Evolutionary conservation across 2,797 vertebrate genomes (phyloP).

Genomic region (Scolopax bukidnonensis): DNA sequence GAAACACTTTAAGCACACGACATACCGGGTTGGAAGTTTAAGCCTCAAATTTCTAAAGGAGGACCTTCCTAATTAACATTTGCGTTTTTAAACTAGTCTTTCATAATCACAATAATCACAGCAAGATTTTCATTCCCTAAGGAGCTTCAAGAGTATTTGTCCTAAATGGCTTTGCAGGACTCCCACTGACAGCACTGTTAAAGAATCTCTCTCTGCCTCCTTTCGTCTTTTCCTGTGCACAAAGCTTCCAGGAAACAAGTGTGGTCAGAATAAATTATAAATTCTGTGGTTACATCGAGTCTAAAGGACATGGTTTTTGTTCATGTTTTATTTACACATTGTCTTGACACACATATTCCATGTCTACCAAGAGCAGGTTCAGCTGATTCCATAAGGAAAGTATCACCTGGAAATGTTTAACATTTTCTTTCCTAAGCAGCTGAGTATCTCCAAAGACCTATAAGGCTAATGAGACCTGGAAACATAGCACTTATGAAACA

Average conservation of each 20-base stretch:
- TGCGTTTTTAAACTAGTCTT: constrained; percentile 27
- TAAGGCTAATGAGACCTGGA: neutral
- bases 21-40: neutral
- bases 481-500: neutral
- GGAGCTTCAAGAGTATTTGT: constrained; percentile 37
- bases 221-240: constrained; percentile 5
- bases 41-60: constrained; percentile 2
- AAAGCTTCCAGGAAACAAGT: constrained; percentile 30
- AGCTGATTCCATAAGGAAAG: neutral
- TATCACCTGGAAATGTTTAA: neutral
- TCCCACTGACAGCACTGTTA: constrained; percentile 4
- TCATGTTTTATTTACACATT: constrained; percentile 32
- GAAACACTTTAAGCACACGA: neutral
- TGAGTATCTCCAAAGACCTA: neutral
- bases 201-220: constrained; percentile 10
- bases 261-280: constrained; percentile 23
- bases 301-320: constrained; percentile 37
- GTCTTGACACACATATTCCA: neutral
- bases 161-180: constrained; percentile 49
- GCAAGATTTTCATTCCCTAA: constrained; percentile 2
- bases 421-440: neutral
- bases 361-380: neutral
- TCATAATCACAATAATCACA: neutral
- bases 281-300: neutral
- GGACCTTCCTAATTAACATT: constrained; percentile 25